Base-by-base conservation (phyloP, 1,140 invertebrate genomes). In the Apis cerana region DNA sequence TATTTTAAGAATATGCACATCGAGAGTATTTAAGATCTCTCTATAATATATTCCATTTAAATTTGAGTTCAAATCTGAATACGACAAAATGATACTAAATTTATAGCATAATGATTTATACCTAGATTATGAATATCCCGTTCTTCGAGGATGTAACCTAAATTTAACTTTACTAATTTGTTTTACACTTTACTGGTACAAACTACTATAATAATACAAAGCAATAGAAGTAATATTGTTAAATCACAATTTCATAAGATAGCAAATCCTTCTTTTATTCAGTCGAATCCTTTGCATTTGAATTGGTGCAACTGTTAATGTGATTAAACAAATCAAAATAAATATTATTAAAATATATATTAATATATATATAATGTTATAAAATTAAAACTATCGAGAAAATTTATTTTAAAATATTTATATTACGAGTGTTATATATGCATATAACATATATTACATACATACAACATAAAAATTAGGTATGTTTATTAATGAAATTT, bases 121-220 rank as follows among this genome's bases (percentile, higher is more conserved):
- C 12, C 7, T n/a, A 11, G 4, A 10, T 13, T 48, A 12, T 48
- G 12, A n/a, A 21, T 48, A 48, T 68, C 21, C 8, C 21, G 43
- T 48, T 43, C 43, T 19, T 68, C 21, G n/a, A 21, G 43, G 43
- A 48, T 21, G 21, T 21, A 43, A 43, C 65, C 65, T 43, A 68
- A 68, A 68, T 68, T 48, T 12, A 10, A 50, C 21, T 68, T 13
- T 50, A 48, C 65, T 68, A 68, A 68, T 12, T 68, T 68, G 65
- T 68, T 68, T 68, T 50, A 68, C 43, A 50, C 43, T 68, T 33
- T 68, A 43, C 5, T 7, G 19, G 9, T 27, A n/a, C 19, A 48
- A 68, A n/a, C 21, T 50, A 50, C 65, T 13, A 48, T 21, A 48
- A 33, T 11, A 50, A 48, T 68, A 48, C 43, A 68, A 48, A 68